Percentiles rank a stretch among this genome's conserved stretches.
phyloP scores from a whole-genome alignment of 1,140 invertebrate species.

The Drosophila bocki region DNA sequence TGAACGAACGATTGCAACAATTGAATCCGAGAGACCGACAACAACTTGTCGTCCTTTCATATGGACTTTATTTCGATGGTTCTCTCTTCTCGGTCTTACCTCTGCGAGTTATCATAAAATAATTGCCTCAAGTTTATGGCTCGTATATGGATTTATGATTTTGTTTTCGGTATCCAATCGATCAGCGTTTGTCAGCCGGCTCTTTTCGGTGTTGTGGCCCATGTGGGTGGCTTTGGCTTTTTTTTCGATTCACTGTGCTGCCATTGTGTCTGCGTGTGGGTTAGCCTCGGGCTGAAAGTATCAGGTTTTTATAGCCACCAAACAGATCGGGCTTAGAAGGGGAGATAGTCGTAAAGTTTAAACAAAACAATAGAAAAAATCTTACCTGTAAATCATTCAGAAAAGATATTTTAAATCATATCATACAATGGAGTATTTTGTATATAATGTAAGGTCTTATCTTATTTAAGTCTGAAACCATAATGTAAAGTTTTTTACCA shows the following conservation, averaged over 20 bases:
- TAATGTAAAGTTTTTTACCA: too few species aligned
- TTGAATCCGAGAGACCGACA: slow-evolving; percentile 39
- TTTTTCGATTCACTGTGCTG: slow-evolving; percentile 39
- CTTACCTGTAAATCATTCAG: not conserved
- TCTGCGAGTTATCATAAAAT: slow-evolving; percentile 64
- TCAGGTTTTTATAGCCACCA: slow-evolving; percentile 40
- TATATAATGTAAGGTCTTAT: not conserved
- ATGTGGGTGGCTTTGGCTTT: slow-evolving; percentile 55
- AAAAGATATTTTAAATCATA: not conserved
- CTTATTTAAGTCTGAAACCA: not conserved
- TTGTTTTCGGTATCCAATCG: slow-evolving; percentile 56
- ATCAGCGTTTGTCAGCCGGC: slow-evolving; percentile 74
- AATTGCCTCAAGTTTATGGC: slow-evolving; percentile 66
- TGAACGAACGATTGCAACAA: slow-evolving; percentile 64
- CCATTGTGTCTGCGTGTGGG: slow-evolving; percentile 75
- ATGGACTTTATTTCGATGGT: slow-evolving; percentile 28
- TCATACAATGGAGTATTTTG: not conserved
- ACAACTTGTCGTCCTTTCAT: slow-evolving; percentile 77
- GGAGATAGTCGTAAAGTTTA: slow-evolving; percentile 2
- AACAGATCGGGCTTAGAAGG: slow-evolving; percentile 30
- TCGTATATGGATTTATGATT: slow-evolving; percentile 62
- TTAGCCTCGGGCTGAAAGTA: slow-evolving; percentile 61
- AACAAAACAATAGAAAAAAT: not conserved
- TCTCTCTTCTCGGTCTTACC: not conserved
- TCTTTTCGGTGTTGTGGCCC: slow-evolving; percentile 27